Evolutionary conservation across 2,888 invertebrate species (phyloP), one percentile per base, ranked within the genome.

Genomic region (Amitus sp.): DNA sequence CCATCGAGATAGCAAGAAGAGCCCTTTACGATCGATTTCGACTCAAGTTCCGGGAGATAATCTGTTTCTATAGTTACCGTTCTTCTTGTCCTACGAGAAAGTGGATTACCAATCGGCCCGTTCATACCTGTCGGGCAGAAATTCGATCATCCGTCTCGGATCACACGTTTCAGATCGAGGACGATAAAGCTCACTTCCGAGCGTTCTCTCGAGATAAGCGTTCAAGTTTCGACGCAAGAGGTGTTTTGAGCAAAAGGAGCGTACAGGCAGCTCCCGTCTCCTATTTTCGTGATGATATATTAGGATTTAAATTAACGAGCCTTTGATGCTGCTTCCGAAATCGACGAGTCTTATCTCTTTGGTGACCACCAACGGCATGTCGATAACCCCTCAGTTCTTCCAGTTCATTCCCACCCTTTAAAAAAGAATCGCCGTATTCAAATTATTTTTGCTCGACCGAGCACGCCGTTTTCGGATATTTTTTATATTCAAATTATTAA

Each of bases 21-120:
- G 43, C 62, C 54, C 57, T 63, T 61, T 46, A 47, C 55, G 61
- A 61, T 66, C 66, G 61, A 66, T 66, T 63, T 61, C 53, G 47
- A 47, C 49, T 66, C 49, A 51, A 57, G 60, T 53, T 47, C 53
- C 55, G 13, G 30, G 10, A 27, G 39, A 37, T 52, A 20, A 4
- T 50, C 28, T 56, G 51, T 61, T 56, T 56, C 66, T 53, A 63
- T 66, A 63, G 66, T 66, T 65, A 73, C 69, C 67, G 70, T 67
- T 67, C 70, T 68, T 74, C 68, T 73, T 69, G 66, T 67, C 70
- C 67, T 64, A 63, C 64, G 67, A 67, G 71, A 72, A 74, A 74
- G 74, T 74, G 70, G 74, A 74, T 74, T 74, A 72, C 71, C 64
- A 51, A 46, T 47, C n/a, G 54, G 51, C 62, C 57, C 55, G 52